Evolutionary conservation across 2,113 vertebrate species (phyloP), one percentile per base, ranked within the genome.

Genomic region (Podarcis raffonei): DNA sequence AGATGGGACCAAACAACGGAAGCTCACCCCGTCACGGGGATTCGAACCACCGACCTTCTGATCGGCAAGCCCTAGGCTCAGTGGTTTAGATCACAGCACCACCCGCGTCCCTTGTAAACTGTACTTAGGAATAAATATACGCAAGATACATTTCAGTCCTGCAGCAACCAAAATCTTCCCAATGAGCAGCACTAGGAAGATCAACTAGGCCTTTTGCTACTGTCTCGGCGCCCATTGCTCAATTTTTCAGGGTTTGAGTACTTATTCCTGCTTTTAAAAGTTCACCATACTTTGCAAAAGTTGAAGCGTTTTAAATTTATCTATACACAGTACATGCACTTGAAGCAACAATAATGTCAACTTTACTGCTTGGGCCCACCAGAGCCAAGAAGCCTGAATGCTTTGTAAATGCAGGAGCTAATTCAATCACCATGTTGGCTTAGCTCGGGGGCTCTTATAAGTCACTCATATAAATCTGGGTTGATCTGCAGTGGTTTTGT

Each of bases 381-480:
- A 87, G 66, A 72, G 69, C 89, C 92, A 84, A 89, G 86, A 94
- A 94, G 92, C 88, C 78, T 90, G 92, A 94, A 93, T 84, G 85
- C 91, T 90, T 90, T 92, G 81, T 87, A 88, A 94, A 92, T 30
- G 87, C 82, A 94, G 79, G 48, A 94, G 92, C 83, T 95, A 95
- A 96, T 96, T 93, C 91, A 93, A 94, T 94, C 94, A 91, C 93
- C 90, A 89, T 93, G 92, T 91, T 89, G 76, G 84, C 91, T 95
- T 95, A 88, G 95, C 93, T 95, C 90, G 86, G 88, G 92, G 94
- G 93, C 88, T 94, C 90, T 89, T 90, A 91, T 39, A 90, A 72
- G 1, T 90, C 88, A 90, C 88, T 94, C 92, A 92, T 68, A 81
- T 92, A 95, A 95, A 94, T 93, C 94, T 94, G 87, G 83, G 79